Percentiles rank a stretch among this genome's conserved stretches.
phyloP scores from a whole-genome alignment of 2,888 invertebrate species.

The Acleris sparsana region DNA sequence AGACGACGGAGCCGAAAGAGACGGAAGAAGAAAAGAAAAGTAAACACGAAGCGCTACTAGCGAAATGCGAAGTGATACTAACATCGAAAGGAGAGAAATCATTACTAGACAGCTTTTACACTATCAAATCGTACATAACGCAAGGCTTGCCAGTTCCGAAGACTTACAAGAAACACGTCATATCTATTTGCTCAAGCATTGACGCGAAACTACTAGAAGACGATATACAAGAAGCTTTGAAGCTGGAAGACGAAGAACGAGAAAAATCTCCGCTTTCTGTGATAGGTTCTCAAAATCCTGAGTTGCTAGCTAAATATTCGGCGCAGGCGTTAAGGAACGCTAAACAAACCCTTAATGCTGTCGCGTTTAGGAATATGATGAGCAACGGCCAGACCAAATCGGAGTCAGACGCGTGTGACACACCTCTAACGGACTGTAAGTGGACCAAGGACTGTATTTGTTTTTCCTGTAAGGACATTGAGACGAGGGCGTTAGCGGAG shows the following conservation, averaged over 20 bases:
- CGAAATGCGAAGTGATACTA: slow-evolving; percentile 70
- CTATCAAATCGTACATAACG: slow-evolving; percentile 70
- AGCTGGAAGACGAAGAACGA: slow-evolving; percentile 44
- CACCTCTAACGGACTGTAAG: slow-evolving; percentile 69
- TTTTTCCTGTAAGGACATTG: slow-evolving; percentile 59
- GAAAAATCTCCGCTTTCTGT: slow-evolving; percentile 49
- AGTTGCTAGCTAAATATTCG: slow-evolving; percentile 70
- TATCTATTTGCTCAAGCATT: slow-evolving; percentile 70
- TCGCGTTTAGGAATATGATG: slow-evolving; percentile 68
- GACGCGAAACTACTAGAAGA: slow-evolving; percentile 69
- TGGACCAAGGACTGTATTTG: slow-evolving; percentile 75
- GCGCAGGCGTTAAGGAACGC: slow-evolving; percentile 72
- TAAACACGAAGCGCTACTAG: slow-evolving; percentile 63
- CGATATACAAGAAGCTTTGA: slow-evolving; percentile 58
- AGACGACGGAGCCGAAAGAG: slow-evolving; percentile 42
- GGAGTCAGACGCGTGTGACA: slow-evolving; percentile 71
- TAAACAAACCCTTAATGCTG: slow-evolving; percentile 69
- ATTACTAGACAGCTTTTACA: slow-evolving; percentile 70
- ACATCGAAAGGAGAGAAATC: slow-evolving; percentile 70
- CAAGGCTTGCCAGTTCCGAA: slow-evolving; percentile 72
- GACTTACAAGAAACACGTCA: slow-evolving; percentile 70
- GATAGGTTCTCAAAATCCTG: slow-evolving; percentile 59
- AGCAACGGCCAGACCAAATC: slow-evolving; percentile 67
- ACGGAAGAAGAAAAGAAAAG: slow-evolving; percentile 50
- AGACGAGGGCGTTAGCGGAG: slow-evolving; percentile 57